Evolutionary conservation across 2,888 invertebrate species (phyloP), one percentile per base, ranked within the genome.

Genomic region (Molanna angustata): DNA sequence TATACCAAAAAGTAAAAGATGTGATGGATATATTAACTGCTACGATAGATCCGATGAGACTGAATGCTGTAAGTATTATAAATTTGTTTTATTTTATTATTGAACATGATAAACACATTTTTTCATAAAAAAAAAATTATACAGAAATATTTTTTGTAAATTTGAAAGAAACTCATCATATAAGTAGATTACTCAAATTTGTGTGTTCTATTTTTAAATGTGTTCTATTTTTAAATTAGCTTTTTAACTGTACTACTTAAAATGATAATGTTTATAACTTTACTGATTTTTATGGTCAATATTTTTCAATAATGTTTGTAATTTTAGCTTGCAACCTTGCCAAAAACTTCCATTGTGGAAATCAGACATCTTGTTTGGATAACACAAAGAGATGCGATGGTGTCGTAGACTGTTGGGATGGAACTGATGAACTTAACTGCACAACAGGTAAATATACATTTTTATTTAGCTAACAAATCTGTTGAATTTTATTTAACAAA

Each of bases 401-500:
- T 31, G 71, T 79, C 55, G 80, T 87, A 54, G 88, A 89, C 66
- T 89, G 88, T 65, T 88, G 87, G 87, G 88, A 89, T 67, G 85
- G 83, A 50, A 78, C 78, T 32, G 88, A 89, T 65, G 89, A 89
- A 77, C 71, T 80, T 22, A 82, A 85, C 67, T 88, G 88, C 67
- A 83, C 83, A 43, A 69, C 74, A 66, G 79, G 85, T 85, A 71
- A 68, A 44, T 7, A 44, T 6, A 33, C 33, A 33, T 33, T 33
- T 33, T 6, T 14, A 6, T n/a, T n/a, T n/a, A n/a, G n/a, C n/a
- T n/a, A n/a, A n/a, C n/a, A n/a, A n/a, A n/a, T n/a, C n/a, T n/a
- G n/a, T n/a, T n/a, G n/a, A n/a, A n/a, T n/a, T n/a, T n/a, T n/a
- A n/a, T n/a, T n/a, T n/a, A n/a, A n/a, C n/a, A n/a, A n/a, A n/a